Base-by-base conservation (phyloP, 1,140 invertebrate species). In the Orchestia grillus region DNA sequence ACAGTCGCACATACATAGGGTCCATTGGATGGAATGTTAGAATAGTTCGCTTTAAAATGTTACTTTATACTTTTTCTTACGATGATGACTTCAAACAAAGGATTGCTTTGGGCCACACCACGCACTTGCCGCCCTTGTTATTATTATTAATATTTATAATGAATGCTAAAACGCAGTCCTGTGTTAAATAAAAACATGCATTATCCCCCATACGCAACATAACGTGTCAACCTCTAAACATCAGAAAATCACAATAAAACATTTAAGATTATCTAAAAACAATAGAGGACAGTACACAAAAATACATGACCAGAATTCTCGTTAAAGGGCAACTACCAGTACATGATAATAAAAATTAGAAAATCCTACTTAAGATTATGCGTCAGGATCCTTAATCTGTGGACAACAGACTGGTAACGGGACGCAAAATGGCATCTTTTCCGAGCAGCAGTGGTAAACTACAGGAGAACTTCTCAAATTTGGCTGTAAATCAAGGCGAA, bases 221-320 rank as follows among this genome's bases (percentile, higher is more conserved):
- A 94, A 94, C 92, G 92, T 94, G 92, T 47, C 92, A 94, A 45
- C 92, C 92, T 94, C 44, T n/a, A 94, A 44, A 94, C 92, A 94
- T 44, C 88, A 90, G 88, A 41, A 90, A 90, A 90, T 90, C 88
- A 90, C 88, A 90, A 90, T 90, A 90, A 90, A 90, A 44, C 88
- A 90, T 90, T 90, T 23, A 90, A 90, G 43, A 90, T 90, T 90
- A 90, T 44, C 88, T 90, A 90, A 90, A 90, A 94, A 94, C 92
- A 94, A 94, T 94, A 45, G 92, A 94, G 92, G 92, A 94, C 43
- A 44, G 44, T 94, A 47, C 92, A 94, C 92, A 94, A 94, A 77
- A 94, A 94, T 94, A 94, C 92, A 94, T 94, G 92, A 94, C 92
- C 92, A 94, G 92, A 94, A 94, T 94, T n/a, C 40, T 45, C 44